Conservation (phyloP, 2,113 vertebrate genomes). For the Psilopsiagon aymara region DNA sequence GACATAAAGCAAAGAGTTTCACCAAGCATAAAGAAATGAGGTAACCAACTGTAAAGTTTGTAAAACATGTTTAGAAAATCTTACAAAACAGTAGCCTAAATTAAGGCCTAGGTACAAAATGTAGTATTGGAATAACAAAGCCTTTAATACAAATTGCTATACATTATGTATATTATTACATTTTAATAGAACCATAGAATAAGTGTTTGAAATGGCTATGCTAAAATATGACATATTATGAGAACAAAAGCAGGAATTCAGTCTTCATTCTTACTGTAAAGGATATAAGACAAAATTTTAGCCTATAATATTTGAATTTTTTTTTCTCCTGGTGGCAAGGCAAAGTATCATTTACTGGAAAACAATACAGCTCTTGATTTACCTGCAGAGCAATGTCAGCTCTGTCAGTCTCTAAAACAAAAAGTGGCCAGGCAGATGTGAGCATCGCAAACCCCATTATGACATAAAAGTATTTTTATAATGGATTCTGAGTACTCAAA, state of each 20-base stretch:
- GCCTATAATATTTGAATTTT: not conserved
- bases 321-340: not conserved
- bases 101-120: not conserved
- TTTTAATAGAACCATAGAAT: not conserved
- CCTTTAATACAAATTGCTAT: not conserved
- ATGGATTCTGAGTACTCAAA: not conserved
- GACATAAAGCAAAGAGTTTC: not conserved
- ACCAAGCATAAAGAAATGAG: not conserved
- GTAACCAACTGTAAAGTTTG: not conserved
- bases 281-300: not conserved
- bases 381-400: accelerated
- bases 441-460: not conserved
- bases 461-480: not conserved
- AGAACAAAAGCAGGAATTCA: not conserved
- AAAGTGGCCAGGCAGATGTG: not conserved
- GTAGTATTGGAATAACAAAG: not conserved
- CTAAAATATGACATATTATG: not conserved
- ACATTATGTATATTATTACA: not conserved
- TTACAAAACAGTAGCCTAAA: not conserved
- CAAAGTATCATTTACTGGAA: not conserved
- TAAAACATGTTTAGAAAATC: not conserved
- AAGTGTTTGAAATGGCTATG: not conserved
- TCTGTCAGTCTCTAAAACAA: not conserved
- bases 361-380: not conserved
- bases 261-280: not conserved